Base-by-base conservation (phyloP, 1,140 invertebrate genomes). In the Scylla paramamosain region DNA sequence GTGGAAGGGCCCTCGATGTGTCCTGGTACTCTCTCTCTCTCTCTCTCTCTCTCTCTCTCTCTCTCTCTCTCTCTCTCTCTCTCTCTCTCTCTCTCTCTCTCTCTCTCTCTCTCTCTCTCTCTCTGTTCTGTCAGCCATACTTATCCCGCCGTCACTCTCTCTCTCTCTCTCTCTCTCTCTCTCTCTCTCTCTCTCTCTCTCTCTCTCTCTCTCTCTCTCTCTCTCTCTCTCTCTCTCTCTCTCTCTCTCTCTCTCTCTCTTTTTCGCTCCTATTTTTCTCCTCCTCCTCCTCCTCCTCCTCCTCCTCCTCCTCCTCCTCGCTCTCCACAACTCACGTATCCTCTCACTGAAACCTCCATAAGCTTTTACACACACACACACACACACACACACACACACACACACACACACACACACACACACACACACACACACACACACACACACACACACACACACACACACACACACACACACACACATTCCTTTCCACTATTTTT, bases 1-100 rank as follows among this genome's bases (percentile, higher is more conserved):
- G 28, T 39, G 32, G 83, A 29, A 28, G 28, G 6, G 39, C 10
- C 16, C 52, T 59, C 52, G 10, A 12, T 59, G 12, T 59, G 12
- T 39, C 83, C 25, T 25, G 8, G 10, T 31, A 12, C 32, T 86
- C 32, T 39, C 83, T 3, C 32, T 25, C 16, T 20, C 16, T 31
- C 46, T 91, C 45, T 90, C 29, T 45, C 88, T 90, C 31, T 90
- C 31, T 48, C 32, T 46, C 45, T 59, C n/a, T 59, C 48, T 45
- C 46, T 52, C 46, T 12, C 39, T 52, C 89, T 25, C 45, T 52
- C 89, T 91, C 48, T 91, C 39, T 91, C 59, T 77, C 90, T 59
- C 90, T 77, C 90, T 91, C 90, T 91, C 59, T 91, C 90, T 91
- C 90, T 91, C 59, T 77, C 28, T 59, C 48, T 67, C 48, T 29